These are phyloP conservation scores for Vannuccia rotundouncinata DNA, from an alignment of 2,888 invertebrate genomes.

Conservation along the genomic window DNA sequence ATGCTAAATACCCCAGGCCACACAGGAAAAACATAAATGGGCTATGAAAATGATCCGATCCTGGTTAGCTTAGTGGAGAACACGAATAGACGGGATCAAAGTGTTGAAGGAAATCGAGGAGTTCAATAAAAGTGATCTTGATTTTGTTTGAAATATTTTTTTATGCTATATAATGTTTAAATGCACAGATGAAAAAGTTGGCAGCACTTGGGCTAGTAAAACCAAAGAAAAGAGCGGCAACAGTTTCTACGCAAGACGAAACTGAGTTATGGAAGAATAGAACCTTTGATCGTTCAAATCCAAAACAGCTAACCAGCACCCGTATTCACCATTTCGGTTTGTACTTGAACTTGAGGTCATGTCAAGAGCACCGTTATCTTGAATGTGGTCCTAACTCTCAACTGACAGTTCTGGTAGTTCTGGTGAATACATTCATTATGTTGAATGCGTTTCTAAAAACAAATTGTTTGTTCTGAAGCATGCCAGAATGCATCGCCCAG, in stretches of 20 bases:
- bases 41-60: background rate
- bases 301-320: background rate
- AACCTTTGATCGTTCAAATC: background rate
- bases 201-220: background rate
- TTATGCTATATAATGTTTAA: background rate
- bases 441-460: background rate
- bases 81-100: background rate
- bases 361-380: background rate
- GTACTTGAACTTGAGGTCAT: background rate
- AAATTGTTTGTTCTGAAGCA: background rate
- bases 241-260: background rate
- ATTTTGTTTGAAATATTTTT: background rate
- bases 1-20: background rate
- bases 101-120: background rate
- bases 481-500: background rate
- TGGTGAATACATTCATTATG: background rate
- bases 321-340: background rate
- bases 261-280: background rate
- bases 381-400: background rate
- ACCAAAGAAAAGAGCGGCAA: background rate
- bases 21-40: background rate
- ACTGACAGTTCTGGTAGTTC: background rate
- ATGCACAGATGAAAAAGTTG: background rate
- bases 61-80: background rate
- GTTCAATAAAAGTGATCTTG: background rate